Conservation (phyloP, 2,888 invertebrate genomes). For the Nasonovia ribisnigri region DNA sequence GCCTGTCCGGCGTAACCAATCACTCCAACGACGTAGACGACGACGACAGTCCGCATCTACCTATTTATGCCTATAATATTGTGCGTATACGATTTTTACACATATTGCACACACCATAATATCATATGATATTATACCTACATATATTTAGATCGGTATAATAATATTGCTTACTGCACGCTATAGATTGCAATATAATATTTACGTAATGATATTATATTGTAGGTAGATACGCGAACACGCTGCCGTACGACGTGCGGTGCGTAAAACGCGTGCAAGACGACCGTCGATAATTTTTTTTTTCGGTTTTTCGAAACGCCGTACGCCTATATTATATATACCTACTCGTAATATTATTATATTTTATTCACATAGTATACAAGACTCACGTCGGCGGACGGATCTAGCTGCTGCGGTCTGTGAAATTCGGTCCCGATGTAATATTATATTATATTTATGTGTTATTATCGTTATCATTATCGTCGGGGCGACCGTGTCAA, state of each 20-base stretch:
- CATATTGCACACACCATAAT: neutral
- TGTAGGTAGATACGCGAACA: neutral
- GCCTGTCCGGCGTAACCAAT: neutral
- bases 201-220: neutral
- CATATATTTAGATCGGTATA: neutral
- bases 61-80: neutral
- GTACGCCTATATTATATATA: too few relatives aligned
- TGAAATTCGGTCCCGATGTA: slow-evolving; percentile 16
- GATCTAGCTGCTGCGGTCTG: slow-evolving; percentile 27
- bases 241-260: neutral
- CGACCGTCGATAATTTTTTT: slow-evolving; percentile 13
- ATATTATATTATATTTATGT: neutral
- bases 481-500: slow-evolving; percentile 38
- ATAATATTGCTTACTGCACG: neutral
- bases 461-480: slow-evolving; percentile 10
- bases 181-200: neutral
- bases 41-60: neutral
- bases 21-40: neutral
- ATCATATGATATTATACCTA: too few relatives aligned
- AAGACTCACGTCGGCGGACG: neutral
- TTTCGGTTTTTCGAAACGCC: neutral
- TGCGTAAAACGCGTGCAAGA: slow-evolving; percentile 18
- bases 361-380: neutral
- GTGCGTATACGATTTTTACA: neutral
- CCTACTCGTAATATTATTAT: neutral